These are phyloP conservation scores for Lathronympha strigana DNA, from an alignment of 2,888 invertebrate genomes.

Conservation along the genomic window DNA sequence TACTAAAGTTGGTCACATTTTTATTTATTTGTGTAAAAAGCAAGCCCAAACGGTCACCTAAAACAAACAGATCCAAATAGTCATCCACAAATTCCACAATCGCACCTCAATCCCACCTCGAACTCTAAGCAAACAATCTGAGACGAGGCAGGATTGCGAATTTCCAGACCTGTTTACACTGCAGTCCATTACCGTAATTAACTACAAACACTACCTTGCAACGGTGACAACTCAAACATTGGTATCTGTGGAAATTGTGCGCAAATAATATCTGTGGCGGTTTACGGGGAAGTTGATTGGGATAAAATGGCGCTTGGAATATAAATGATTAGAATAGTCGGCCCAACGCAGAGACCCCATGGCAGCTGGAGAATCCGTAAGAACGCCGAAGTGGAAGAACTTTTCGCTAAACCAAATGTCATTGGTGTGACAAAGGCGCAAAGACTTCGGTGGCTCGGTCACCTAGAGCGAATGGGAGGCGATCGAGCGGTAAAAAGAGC, in stretches of 20 bases:
- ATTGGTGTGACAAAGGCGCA: no score
- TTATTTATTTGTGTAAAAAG: no score
- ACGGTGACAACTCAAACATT: conserved; percentile 71
- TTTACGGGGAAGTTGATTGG: conserved; percentile 28
- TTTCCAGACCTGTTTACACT: conserved; percentile 54
- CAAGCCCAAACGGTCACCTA: conserved; percentile 1
- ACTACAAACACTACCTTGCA: conserved; percentile 70
- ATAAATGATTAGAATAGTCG: background rate
- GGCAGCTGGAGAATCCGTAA: no score
- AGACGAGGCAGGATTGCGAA: conserved; percentile 47
- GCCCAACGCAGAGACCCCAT: no score
- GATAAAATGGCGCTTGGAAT: conserved; percentile 48
- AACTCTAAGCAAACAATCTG: conserved; percentile 55
- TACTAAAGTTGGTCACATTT: background rate
- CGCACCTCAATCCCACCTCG: conserved; percentile 35
- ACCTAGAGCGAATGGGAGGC: no score
- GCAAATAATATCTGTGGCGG: conserved; percentile 64
- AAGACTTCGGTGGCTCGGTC: no score
- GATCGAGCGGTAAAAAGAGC: no score
- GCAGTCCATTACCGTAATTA: conserved; percentile 78
- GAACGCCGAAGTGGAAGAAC: no score
- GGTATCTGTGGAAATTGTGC: conserved; percentile 67
- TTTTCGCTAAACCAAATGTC: no score
- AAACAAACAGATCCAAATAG: conserved; percentile 25
- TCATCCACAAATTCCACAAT: conserved; percentile 26